These are phyloP conservation scores for Schizaphis graminum DNA, from an alignment of 2,888 invertebrate genomes.

Conservation along the genomic window DNA sequence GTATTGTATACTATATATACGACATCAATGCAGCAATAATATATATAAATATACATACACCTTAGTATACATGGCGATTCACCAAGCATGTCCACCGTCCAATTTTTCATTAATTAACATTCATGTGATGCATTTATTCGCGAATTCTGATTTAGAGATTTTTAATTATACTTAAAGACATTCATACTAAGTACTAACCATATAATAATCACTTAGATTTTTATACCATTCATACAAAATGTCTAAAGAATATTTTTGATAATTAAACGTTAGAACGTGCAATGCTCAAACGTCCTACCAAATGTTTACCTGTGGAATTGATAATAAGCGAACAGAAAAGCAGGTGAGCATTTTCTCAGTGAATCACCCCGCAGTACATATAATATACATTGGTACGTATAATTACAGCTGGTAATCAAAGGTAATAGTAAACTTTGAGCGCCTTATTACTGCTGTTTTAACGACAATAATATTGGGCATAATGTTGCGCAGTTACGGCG, in stretches of 20 bases:
- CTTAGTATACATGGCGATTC: no score
- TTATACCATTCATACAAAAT: not conserved
- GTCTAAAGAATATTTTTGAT: not conserved
- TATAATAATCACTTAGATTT: not conserved
- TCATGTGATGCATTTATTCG: not conserved
- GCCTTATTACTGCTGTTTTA: not conserved
- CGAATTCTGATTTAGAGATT: not conserved
- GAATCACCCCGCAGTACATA: not conserved
- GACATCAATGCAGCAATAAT: no score
- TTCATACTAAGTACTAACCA: not conserved
- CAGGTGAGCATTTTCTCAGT: not conserved
- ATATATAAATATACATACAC: no score
- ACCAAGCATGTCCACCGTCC: no score
- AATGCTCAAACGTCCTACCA: no score
- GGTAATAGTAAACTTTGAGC: not conserved
- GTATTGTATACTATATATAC: not conserved
- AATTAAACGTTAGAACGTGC: not conserved
- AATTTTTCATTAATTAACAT: not conserved
- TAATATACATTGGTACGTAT: not conserved
- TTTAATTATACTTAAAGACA: not conserved
- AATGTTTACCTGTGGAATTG: no score
- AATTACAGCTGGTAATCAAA: not conserved
- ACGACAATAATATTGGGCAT: not conserved
- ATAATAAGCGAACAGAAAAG: not conserved
- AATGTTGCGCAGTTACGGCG: not conserved